Conservation (phyloP, 2,888 invertebrate genomes). For the Agrochola macilenta region DNA sequence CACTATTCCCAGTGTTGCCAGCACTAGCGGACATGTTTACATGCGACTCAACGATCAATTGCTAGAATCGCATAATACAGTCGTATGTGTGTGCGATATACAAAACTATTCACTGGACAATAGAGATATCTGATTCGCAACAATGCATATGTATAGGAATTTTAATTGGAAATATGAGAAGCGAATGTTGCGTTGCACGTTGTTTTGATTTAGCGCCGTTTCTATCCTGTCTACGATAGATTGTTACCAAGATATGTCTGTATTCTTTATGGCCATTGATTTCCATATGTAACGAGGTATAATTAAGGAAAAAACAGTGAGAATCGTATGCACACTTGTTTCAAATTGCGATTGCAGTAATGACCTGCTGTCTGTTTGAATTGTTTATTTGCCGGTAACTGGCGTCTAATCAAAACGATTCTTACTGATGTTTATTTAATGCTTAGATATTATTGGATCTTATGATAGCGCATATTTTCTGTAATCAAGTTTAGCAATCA, state of each 20-base stretch:
- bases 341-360: slow-evolving; percentile 61
- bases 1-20: slow-evolving; percentile 47
- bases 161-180: slow-evolving; percentile 89
- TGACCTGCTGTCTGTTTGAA: slow-evolving; percentile 50
- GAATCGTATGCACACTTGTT: slow-evolving; percentile 64
- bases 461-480: slow-evolving; percentile 15
- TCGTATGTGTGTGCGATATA: slow-evolving; percentile 72
- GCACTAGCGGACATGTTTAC: slow-evolving; percentile 73
- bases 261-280: slow-evolving; percentile 77
- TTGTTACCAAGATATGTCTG: slow-evolving; percentile 71
- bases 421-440: slow-evolving; percentile 40
- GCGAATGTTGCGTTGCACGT: slow-evolving; percentile 72
- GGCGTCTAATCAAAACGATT: slow-evolving; percentile 32
- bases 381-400: slow-evolving; percentile 49
- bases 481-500: neutral
- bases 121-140: slow-evolving; percentile 88
- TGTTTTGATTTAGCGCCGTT: slow-evolving; percentile 80
- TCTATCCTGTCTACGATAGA: slow-evolving; percentile 76
- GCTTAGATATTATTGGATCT: neutral
- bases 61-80: slow-evolving; percentile 82
- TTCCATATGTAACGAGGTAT: slow-evolving; percentile 75
- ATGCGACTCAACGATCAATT: slow-evolving; percentile 75
- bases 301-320: slow-evolving; percentile 71
- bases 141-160: slow-evolving; percentile 86
- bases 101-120: slow-evolving; percentile 85